Evolutionary conservation across 1,140 invertebrate species (phyloP).

Genomic region (Nylanderia fulva): DNA sequence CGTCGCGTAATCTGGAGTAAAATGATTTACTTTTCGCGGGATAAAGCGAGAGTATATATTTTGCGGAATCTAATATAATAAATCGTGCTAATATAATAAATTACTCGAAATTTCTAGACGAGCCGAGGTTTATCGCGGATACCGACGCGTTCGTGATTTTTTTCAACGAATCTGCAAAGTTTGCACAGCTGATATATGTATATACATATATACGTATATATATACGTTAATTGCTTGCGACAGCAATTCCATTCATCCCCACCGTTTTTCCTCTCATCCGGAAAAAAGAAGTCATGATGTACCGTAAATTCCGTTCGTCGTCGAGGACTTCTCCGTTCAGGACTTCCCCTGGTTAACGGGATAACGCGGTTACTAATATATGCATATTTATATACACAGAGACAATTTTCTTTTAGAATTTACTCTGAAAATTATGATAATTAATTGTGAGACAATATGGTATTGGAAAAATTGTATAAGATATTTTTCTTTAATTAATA

Average conservation of each 20-base stretch:
- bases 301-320: constrained; percentile 53
- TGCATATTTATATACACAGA: no score
- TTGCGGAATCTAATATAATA: neutral
- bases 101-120: constrained; percentile 18
- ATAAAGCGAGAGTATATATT: neutral
- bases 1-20: no score
- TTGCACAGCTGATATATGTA: constrained; percentile 44
- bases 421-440: no score
- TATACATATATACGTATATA: constrained; percentile 13
- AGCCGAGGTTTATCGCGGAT: neutral
- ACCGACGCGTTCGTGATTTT: neutral
- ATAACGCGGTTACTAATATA: constrained; percentile 39
- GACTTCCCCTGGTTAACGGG: constrained; percentile 40
- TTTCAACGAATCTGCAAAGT: constrained; percentile 38
- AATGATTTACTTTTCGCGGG: no score
- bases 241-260: constrained; percentile 27
- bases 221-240: constrained; percentile 23
- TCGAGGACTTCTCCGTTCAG: no score
- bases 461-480: no score
- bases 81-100: no score
- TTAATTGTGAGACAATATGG: no score
- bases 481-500: no score
- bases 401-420: no score
- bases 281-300: constrained; percentile 41
- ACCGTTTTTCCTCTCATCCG: neutral